Evolutionary conservation across 2,888 invertebrate genomes (phyloP).

Genomic region (Oscheius sp.): DNA sequence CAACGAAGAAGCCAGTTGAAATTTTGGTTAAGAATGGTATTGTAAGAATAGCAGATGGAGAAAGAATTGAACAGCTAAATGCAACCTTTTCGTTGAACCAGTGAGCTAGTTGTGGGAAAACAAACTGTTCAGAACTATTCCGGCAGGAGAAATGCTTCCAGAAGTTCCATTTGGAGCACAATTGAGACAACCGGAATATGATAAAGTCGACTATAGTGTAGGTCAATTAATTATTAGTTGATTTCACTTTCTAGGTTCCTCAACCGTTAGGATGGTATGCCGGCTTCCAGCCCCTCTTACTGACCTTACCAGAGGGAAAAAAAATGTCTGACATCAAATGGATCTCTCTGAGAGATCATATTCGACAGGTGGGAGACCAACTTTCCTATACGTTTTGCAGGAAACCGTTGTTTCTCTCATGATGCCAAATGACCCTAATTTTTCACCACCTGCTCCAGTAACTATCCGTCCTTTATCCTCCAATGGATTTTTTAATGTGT

Average conservation of each 20-base stretch:
- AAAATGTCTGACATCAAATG: slow-evolving; percentile 59
- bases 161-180: slow-evolving; percentile 37
- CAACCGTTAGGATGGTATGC: slow-evolving; percentile 65
- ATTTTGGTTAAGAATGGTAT: slow-evolving; percentile 33
- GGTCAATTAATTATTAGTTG: not conserved
- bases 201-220: slow-evolving; percentile 39
- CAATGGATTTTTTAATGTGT: slow-evolving; percentile 53
- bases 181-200: slow-evolving; percentile 44
- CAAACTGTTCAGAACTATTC: not conserved
- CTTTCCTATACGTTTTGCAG: slow-evolving; percentile 34
- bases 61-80: slow-evolving; percentile 29
- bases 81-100: slow-evolving; percentile 14
- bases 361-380: slow-evolving; percentile 47
- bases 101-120: slow-evolving; percentile 19
- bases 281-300: slow-evolving; percentile 65
- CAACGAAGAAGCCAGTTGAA: slow-evolving; percentile 27
- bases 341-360: slow-evolving; percentile 68
- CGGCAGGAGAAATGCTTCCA: not conserved
- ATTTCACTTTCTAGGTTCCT: slow-evolving; percentile 26
- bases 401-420: slow-evolving; percentile 59
- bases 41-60: slow-evolving; percentile 37
- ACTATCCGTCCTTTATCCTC: slow-evolving; percentile 58
- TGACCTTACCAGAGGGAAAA: slow-evolving; percentile 60
- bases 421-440: slow-evolving; percentile 63
- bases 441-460: slow-evolving; percentile 57